Evolutionary conservation across 2,888 invertebrate genomes (phyloP).

Genomic region (Auanema freiburgensis): DNA sequence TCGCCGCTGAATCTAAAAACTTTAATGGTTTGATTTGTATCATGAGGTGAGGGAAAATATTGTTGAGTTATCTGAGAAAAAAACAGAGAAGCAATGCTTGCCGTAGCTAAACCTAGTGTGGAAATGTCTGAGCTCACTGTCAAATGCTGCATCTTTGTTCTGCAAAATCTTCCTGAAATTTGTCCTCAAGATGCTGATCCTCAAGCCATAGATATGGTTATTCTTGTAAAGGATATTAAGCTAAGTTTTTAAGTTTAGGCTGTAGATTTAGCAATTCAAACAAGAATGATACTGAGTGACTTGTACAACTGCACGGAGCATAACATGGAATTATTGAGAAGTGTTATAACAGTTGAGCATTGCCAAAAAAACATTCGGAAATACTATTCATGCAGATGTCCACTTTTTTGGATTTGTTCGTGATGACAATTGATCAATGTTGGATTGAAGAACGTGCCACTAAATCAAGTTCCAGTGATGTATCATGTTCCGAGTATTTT

Average conservation of each 20-base stretch:
- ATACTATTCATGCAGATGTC: constrained; percentile 12
- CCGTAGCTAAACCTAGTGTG: constrained; percentile 5
- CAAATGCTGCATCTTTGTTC: constrained; percentile 1
- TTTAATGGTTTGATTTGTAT: neutral
- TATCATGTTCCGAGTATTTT: neutral
- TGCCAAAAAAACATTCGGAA: no score
- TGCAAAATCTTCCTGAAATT: neutral
- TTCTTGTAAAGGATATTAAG: no score
- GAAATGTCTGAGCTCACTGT: constrained; percentile 5
- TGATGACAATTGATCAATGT: constrained; percentile 15
- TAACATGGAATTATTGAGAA: neutral
- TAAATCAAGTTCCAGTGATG: neutral
- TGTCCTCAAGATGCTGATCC: neutral
- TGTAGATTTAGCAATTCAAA: neutral
- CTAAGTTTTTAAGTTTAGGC: neutral
- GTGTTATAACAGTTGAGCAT: neutral
- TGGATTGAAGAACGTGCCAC: constrained; percentile 4
- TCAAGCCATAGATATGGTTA: neutral
- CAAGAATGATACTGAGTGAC: neutral
- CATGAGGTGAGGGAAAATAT: constrained; percentile 2
- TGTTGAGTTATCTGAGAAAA: neutral
- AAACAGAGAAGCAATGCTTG: constrained; percentile 12
- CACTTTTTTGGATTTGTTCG: constrained; percentile 7
- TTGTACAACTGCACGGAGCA: neutral
- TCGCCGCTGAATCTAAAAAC: neutral